Percentiles rank a stretch among this genome's conserved stretches.
These are phyloP conservation scores for Tetraneura akinire DNA, from an alignment of 1,140 invertebrate genomes.

Conservation along the genomic window DNA sequence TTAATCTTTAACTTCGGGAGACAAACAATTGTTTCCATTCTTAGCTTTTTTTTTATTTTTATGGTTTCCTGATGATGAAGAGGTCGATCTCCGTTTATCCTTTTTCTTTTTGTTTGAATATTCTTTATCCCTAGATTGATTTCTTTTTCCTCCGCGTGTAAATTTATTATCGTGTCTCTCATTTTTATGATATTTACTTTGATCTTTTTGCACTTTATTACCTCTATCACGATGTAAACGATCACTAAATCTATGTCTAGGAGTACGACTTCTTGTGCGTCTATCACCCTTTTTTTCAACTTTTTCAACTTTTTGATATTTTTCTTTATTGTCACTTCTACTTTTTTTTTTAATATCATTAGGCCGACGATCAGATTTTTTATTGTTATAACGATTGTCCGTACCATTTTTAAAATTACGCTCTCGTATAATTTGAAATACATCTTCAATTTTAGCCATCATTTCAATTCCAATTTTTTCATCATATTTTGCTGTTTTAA, in stretches of 20 bases:
- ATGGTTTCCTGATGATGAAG: conserved; percentile 8
- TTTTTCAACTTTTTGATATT: conserved; percentile 6
- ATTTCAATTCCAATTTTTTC: conserved; percentile 39
- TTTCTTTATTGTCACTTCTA: conserved; percentile 4
- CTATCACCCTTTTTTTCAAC: conserved; percentile 6
- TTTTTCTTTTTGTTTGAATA: conserved; percentile 35
- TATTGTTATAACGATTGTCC: background rate
- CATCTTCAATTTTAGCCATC: conserved; percentile 42
- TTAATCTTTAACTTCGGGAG: conserved; percentile 46
- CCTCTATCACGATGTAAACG: background rate
- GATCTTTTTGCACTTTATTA: background rate
- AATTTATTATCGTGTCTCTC: background rate
- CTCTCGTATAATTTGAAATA: conserved; percentile 42
- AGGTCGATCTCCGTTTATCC: conserved; percentile 3
- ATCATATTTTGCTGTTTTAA: conserved; percentile 2
- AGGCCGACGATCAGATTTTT: background rate
- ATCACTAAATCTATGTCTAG: background rate
- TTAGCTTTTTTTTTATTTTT: conserved; percentile 34
- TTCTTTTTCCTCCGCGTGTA: background rate
- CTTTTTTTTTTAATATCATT: conserved; percentile 24
- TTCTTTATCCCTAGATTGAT: conserved; percentile 37
- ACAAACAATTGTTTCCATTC: conserved; percentile 30
- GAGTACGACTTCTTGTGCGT: conserved; percentile 8
- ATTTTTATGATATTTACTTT: background rate
- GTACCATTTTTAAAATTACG: conserved; percentile 18